Percentiles rank a stretch among this genome's conserved stretches.
Conservation (phyloP, 2,113 vertebrate species). For the Phoenicopterus ruber region DNA sequence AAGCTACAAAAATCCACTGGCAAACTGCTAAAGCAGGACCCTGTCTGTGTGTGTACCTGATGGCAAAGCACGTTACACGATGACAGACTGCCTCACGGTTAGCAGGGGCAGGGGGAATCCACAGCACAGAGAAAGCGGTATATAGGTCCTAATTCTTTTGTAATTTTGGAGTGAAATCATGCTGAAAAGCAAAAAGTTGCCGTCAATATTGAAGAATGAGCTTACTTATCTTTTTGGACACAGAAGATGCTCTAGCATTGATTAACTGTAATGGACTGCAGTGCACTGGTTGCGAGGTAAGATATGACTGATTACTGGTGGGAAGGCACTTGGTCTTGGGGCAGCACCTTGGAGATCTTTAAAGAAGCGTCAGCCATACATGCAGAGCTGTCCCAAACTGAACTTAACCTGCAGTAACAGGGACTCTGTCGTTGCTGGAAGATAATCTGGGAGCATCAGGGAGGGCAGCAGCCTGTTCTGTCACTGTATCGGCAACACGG, state of each 20-base stretch:
- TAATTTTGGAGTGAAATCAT: neutral
- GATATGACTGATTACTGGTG: neutral
- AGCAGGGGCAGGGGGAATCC: neutral
- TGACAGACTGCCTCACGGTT: neutral
- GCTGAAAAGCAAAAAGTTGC: neutral
- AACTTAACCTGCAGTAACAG: neutral
- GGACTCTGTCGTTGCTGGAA: neutral
- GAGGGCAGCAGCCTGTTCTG: neutral
- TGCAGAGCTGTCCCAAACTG: neutral
- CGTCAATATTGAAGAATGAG: constrained; percentile 13
- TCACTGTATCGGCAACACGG: accelerated
- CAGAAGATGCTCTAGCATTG: constrained; percentile 8
- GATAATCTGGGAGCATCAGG: neutral
- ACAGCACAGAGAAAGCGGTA: neutral
- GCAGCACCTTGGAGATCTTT: neutral
- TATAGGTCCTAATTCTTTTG: neutral
- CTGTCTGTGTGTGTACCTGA: neutral
- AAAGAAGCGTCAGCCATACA: neutral
- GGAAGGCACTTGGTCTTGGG: neutral
- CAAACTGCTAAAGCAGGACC: neutral
- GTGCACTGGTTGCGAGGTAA: constrained; percentile 9
- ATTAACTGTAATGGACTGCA: constrained; percentile 17
- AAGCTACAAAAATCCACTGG: neutral
- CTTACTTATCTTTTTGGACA: constrained; percentile 13
- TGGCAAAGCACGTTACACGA: neutral